phyloP scores from a whole-genome alignment of 2,113 vertebrate species.

The Phaethornis superciliosus region DNA sequence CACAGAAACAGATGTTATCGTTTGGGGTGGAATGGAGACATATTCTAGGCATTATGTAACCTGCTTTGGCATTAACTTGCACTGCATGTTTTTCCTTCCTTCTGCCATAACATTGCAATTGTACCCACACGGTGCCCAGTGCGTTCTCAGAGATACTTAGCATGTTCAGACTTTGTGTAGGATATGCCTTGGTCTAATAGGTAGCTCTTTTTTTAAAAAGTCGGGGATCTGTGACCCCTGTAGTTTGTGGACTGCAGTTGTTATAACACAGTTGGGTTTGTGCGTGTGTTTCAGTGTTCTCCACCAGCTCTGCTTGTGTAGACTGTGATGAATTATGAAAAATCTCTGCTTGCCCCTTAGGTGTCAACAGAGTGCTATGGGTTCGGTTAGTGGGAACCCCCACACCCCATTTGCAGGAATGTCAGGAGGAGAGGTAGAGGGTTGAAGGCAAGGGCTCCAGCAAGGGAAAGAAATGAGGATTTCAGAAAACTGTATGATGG shows the following conservation, averaged over 20 bases:
- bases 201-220: not conserved
- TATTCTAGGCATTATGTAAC: constrained; percentile 48
- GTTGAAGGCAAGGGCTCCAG: not conserved
- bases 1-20: constrained; percentile 59
- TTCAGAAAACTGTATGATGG: not conserved
- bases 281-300: not conserved
- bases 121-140: constrained; percentile 22
- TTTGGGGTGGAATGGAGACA: constrained; percentile 46
- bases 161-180: not conserved
- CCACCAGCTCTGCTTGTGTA: not conserved
- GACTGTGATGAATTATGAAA: not conserved
- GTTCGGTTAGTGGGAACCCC: not conserved
- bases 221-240: not conserved
- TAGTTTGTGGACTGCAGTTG: not conserved
- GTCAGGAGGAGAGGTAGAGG: not conserved
- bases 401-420: not conserved
- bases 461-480: not conserved
- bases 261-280: not conserved
- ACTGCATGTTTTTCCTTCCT: constrained; percentile 28
- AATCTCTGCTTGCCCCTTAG: not conserved
- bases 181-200: not conserved
- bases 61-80: constrained; percentile 41
- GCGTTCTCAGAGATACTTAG: constrained; percentile 1
- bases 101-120: constrained; percentile 30
- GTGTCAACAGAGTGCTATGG: not conserved